These are phyloP conservation scores for Archaeoteleia sp. DNA, from an alignment of 2,888 invertebrate genomes.

Conservation along the genomic window DNA sequence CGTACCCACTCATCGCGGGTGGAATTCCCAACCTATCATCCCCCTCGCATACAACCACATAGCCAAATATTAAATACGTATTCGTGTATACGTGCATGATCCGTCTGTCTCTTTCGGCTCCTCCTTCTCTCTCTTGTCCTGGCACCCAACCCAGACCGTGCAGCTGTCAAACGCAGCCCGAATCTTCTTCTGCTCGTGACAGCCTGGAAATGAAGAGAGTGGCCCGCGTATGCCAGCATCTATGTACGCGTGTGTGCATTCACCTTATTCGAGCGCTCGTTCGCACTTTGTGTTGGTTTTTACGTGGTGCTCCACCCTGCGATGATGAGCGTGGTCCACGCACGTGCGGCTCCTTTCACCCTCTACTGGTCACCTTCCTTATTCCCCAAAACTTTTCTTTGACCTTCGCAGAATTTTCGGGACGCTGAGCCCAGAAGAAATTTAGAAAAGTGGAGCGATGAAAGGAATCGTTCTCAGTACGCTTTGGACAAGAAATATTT, in stretches of 20 bases:
- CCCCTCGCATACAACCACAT: conserved; percentile 32
- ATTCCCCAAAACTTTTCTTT: conserved; percentile 5
- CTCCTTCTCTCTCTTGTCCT: conserved; percentile 52
- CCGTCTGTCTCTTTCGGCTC: conserved; percentile 37
- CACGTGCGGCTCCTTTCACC: conserved; percentile 44
- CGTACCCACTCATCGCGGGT: conserved; percentile 14
- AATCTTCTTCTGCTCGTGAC: conserved; percentile 75
- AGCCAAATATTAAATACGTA: conserved; percentile 47
- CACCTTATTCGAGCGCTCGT: conserved; percentile 48
- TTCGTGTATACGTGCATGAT: too few relatives aligned
- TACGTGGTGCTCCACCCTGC: conserved; percentile 30
- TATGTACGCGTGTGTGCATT: conserved; percentile 50
- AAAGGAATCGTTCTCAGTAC: too few relatives aligned
- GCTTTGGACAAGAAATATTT: too few relatives aligned
- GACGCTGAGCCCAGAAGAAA: too few relatives aligned
- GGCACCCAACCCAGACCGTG: conserved; percentile 70
- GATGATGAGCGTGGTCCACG: conserved; percentile 39
- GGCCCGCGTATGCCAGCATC: conserved; percentile 55
- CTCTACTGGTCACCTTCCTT: not conserved
- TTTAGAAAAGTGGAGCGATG: too few relatives aligned
- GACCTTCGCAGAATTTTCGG: conserved; percentile 6
- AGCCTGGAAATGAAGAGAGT: conserved; percentile 75
- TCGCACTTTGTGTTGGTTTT: conserved; percentile 51
- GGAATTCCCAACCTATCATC: conserved; percentile 31
- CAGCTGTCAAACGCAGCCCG: conserved; percentile 66